These are phyloP conservation scores for Plotosus lineatus DNA, from an alignment of 2,113 vertebrate species.

Conservation along the genomic window DNA sequence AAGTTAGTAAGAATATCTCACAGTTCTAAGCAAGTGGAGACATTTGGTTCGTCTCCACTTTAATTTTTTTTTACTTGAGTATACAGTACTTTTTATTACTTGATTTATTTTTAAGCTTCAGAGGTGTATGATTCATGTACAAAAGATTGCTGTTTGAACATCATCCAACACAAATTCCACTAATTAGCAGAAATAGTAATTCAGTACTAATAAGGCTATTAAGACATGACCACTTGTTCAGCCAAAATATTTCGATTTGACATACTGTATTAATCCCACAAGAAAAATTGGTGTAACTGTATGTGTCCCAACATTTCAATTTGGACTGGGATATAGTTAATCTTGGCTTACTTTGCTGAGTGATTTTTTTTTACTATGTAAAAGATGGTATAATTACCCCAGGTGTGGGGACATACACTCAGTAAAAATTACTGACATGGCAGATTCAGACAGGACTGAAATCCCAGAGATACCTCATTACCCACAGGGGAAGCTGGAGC, in stretches of 20 bases:
- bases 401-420: background rate
- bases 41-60: background rate
- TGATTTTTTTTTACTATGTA: background rate
- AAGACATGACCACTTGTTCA: background rate
- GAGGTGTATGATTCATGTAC: background rate
- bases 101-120: background rate
- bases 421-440: background rate
- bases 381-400: background rate
- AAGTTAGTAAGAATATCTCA: background rate
- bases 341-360: background rate
- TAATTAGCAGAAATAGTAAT: background rate
- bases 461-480: background rate
- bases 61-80: background rate
- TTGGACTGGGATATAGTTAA: background rate
- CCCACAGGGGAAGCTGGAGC: no score
- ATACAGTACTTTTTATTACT: background rate
- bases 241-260: background rate
- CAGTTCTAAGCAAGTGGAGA: background rate
- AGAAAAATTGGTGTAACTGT: background rate
- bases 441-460: background rate
- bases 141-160: background rate
- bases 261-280: no score
- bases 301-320: constrained; percentile 7
- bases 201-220: background rate
- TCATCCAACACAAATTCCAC: background rate